phyloP scores from a whole-genome alignment of 2,113 vertebrate species.

The Kryptolebias marmoratus region DNA sequence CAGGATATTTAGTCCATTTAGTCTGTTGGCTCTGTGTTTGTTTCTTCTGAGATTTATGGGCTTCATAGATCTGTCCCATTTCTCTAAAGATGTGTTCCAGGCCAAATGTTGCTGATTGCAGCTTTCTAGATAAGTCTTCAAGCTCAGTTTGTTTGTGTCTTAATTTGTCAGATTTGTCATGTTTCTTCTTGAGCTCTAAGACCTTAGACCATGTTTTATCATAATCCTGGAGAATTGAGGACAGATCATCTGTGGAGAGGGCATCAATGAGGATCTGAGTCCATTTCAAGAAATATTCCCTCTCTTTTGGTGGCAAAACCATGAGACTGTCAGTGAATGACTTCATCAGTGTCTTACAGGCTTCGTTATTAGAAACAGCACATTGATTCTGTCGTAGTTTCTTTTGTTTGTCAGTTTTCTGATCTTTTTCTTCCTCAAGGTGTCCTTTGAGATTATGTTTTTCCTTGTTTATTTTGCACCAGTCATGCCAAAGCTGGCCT shows the following conservation, averaged over 20 bases:
- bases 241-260: slow-evolving; percentile 41
- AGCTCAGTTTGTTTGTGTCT: slow-evolving; percentile 42
- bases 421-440: slow-evolving; percentile 58
- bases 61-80: slow-evolving; percentile 82
- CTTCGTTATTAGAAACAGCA: not conserved
- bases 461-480: slow-evolving; percentile 77
- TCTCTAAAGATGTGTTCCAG: slow-evolving; percentile 83
- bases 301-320: slow-evolving; percentile 36
- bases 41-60: slow-evolving; percentile 39
- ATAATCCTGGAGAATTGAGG: slow-evolving; percentile 57
- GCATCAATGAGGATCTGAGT: slow-evolving; percentile 61
- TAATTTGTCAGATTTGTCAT: slow-evolving; percentile 28
- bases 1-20: slow-evolving; percentile 45
- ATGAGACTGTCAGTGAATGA: slow-evolving; percentile 48
- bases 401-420: slow-evolving; percentile 65
- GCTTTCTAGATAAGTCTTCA: slow-evolving; percentile 57
- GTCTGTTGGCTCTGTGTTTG: not conserved
- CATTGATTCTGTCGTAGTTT: slow-evolving; percentile 70
- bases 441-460: slow-evolving; percentile 65
- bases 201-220: slow-evolving; percentile 64
- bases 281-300: slow-evolving; percentile 78
- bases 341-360: slow-evolving; percentile 13
- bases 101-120: slow-evolving; percentile 69
- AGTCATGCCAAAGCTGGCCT: slow-evolving; percentile 64
- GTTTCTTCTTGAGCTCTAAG: slow-evolving; percentile 48